These are phyloP conservation scores for Onychostruthus taczanowskii DNA, from an alignment of 2,113 vertebrate genomes.

Conservation along the genomic window DNA sequence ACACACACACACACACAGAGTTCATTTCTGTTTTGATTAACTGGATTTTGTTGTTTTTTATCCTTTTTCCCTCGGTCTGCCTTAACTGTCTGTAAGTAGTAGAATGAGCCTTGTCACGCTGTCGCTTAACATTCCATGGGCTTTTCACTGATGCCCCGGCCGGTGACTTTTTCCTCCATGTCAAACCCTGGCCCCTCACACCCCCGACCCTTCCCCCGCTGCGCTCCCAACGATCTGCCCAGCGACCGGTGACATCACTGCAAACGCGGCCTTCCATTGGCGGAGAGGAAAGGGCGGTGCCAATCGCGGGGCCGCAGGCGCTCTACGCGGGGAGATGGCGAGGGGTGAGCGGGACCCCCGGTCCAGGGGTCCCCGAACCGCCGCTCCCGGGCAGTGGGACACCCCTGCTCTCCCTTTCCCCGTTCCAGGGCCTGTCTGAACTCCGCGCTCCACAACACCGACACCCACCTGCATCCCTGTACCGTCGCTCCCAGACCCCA, in stretches of 20 bases:
- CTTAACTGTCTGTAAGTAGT: no score
- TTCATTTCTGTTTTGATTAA: background rate
- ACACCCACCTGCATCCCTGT: background rate
- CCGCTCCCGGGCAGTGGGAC: background rate
- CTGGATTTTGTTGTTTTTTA: background rate
- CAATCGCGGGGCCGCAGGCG: background rate
- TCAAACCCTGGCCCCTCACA: fast-evolving
- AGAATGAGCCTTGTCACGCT: background rate
- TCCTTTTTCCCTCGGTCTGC: background rate
- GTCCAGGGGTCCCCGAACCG: background rate
- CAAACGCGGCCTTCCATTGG: fast-evolving
- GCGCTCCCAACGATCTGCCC: background rate
- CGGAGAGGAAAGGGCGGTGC: background rate
- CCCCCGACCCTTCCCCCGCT: no score
- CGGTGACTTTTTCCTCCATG: background rate
- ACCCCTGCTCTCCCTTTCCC: background rate
- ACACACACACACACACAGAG: background rate
- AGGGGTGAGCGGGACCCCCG: no score
- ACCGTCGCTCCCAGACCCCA: no score
- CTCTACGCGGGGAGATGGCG: no score
- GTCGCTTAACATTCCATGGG: no score
- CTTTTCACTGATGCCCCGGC: background rate
- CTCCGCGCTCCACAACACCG: background rate
- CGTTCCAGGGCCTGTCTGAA: background rate
- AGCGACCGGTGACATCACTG: background rate